Percentiles rank a stretch among this genome's conserved stretches.
Evolutionary conservation across 2,113 vertebrate genomes (phyloP).

Genomic region (Myanophis thanlyinensis): DNA sequence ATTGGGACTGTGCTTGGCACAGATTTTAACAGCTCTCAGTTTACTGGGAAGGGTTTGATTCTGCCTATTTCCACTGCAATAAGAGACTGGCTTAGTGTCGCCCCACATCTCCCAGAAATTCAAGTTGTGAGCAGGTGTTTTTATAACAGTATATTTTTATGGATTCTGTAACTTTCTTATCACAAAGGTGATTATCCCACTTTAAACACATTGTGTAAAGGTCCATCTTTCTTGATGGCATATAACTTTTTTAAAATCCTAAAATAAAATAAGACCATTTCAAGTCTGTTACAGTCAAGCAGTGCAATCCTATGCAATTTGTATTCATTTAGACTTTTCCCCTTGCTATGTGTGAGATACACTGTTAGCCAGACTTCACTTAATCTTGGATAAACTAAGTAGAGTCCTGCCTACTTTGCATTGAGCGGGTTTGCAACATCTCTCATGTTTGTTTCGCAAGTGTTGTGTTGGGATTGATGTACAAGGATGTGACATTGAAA

Average conservation of each 20-base stretch:
- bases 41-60: not conserved
- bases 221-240: not conserved
- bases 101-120: not conserved
- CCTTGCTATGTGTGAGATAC: not conserved
- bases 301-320: not conserved
- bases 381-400: not conserved
- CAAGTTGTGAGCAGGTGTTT: not conserved
- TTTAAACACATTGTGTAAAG: not conserved
- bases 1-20: constrained; percentile 12
- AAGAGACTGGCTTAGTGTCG: not conserved
- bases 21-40: not conserved
- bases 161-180: not conserved
- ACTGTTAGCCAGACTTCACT: not conserved
- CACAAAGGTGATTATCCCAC: not conserved
- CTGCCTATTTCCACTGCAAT: not conserved
- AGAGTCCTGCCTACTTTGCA: not conserved
- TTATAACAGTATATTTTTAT: not conserved
- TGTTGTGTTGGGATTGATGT: not conserved
- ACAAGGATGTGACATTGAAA: not conserved
- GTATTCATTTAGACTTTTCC: not conserved
- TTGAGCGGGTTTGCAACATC: not conserved
- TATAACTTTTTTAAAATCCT: not conserved
- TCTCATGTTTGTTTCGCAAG: not conserved
- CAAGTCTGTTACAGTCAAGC: not conserved
- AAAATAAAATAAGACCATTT: not conserved